Conservation (phyloP, 1,140 invertebrate species). For the Lepidurus couesii region DNA sequence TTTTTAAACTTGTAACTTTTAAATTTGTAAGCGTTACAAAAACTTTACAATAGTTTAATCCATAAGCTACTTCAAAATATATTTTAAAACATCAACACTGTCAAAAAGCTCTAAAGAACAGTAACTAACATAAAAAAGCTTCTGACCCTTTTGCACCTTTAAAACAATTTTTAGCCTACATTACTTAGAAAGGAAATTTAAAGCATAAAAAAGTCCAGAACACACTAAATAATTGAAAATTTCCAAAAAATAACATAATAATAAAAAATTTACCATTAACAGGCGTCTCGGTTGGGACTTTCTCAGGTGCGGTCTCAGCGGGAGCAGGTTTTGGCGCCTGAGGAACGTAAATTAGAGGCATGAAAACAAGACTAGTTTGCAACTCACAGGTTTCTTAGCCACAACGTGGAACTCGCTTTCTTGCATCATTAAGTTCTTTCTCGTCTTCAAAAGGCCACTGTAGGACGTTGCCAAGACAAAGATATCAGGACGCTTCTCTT, state of each 20-base stretch:
- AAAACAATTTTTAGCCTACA: too few relatives aligned
- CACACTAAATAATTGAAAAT: not conserved
- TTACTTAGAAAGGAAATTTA: too few relatives aligned
- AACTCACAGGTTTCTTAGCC: slow-evolving; percentile 46
- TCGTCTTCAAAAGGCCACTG: slow-evolving; percentile 77
- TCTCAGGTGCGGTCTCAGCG: not conserved
- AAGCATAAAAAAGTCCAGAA: too few relatives aligned
- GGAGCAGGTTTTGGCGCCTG: not conserved
- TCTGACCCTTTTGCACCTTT: too few relatives aligned
- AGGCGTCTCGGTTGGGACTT: not conserved
- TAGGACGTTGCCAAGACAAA: slow-evolving; percentile 88
- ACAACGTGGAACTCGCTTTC: slow-evolving; percentile 87
- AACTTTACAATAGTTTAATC: too few relatives aligned
- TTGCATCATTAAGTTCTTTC: slow-evolving; percentile 68
- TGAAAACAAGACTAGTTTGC: not conserved
- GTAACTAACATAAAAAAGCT: too few relatives aligned
- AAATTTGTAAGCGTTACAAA: not conserved
- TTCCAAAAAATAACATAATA: not conserved
- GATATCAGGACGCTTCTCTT: slow-evolving; percentile 85
- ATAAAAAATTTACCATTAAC: slow-evolving; percentile 24
- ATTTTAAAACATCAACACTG: too few relatives aligned
- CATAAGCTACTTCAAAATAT: too few relatives aligned
- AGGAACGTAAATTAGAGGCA: slow-evolving; percentile 29
- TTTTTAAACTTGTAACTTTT: not conserved
- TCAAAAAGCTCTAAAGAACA: too few relatives aligned